Percentiles rank a stretch among this genome's conserved stretches.
Evolutionary conservation across 1,140 invertebrate species (phyloP).

Genomic region (Drosophila subobscura): DNA sequence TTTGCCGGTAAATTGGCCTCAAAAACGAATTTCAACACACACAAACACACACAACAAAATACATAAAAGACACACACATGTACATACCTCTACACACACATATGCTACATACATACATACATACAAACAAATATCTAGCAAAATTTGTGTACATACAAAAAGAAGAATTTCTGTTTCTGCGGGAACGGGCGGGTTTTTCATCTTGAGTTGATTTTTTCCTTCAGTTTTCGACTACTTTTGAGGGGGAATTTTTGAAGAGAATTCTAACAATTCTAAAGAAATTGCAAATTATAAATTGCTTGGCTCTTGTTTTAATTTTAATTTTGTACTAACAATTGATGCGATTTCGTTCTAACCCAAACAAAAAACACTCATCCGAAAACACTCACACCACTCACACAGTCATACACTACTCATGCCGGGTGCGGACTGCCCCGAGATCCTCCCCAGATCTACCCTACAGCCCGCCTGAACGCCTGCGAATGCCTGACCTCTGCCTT

Average conservation of each 20-base stretch:
- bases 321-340: constrained; percentile 20
- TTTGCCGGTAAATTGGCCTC: constrained; percentile 83
- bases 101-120: constrained; percentile 15
- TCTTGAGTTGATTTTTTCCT: background rate
- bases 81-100: constrained; percentile 16
- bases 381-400: constrained; percentile 9
- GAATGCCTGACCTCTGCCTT: constrained; percentile 27
- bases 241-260: constrained; percentile 4
- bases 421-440: constrained; percentile 26
- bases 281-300: background rate
- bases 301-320: constrained; percentile 20
- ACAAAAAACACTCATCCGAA: background rate
- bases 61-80: constrained; percentile 17
- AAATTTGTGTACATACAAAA: constrained; percentile 13
- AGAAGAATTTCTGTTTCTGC: constrained; percentile 6
- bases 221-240: constrained; percentile 3
- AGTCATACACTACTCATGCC: constrained; percentile 27
- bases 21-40: constrained; percentile 27
- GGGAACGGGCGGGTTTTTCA: background rate
- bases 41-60: constrained; percentile 23
- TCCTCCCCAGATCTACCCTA: constrained; percentile 22
- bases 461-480: constrained; percentile 13
- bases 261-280: constrained; percentile 9
- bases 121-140: constrained; percentile 24
- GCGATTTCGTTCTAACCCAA: constrained; percentile 33